Evolutionary conservation across 2,797 vertebrate genomes (phyloP).

Genomic region (Lacerta agilis): DNA sequence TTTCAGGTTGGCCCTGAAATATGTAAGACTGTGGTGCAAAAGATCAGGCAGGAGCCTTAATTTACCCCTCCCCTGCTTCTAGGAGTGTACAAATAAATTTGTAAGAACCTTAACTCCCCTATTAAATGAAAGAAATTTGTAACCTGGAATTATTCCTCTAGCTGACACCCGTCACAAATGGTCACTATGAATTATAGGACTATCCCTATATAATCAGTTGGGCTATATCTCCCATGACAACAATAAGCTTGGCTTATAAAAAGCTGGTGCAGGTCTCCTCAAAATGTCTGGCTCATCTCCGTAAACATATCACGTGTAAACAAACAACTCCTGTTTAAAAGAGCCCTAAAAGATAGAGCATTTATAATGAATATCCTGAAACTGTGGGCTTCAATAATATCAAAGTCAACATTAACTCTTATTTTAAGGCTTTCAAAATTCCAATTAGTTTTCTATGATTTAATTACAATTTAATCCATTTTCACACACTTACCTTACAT

Average conservation of each 20-base stretch:
- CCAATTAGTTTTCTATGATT: not conserved
- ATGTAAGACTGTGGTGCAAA: not conserved
- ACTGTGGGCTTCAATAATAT: not conserved
- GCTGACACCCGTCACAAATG: not conserved
- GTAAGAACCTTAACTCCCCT: not conserved
- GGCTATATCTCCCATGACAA: not conserved
- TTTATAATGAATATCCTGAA: conserved; percentile 11
- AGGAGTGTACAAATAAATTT: not conserved
- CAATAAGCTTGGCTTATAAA: not conserved
- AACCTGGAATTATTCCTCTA: not conserved
- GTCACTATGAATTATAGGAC: not conserved
- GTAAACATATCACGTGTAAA: conserved; percentile 21
- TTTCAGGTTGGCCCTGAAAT: not conserved
- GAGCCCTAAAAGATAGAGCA: conserved; percentile 15
- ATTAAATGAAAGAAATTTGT: not conserved
- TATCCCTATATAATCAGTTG: not conserved
- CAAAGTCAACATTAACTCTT: conserved; percentile 20
- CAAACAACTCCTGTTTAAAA: conserved; percentile 15
- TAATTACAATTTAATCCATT: not conserved
- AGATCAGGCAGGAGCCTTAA: not conserved
- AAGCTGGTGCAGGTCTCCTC: not conserved
- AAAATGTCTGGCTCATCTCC: conserved; percentile 12
- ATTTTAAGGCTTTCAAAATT: conserved; percentile 38
- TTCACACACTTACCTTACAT: conserved; percentile 36
- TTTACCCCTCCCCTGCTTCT: not conserved